These are phyloP conservation scores for Scarus forsteni DNA, from an alignment of 2,797 vertebrate species.

Conservation along the genomic window DNA sequence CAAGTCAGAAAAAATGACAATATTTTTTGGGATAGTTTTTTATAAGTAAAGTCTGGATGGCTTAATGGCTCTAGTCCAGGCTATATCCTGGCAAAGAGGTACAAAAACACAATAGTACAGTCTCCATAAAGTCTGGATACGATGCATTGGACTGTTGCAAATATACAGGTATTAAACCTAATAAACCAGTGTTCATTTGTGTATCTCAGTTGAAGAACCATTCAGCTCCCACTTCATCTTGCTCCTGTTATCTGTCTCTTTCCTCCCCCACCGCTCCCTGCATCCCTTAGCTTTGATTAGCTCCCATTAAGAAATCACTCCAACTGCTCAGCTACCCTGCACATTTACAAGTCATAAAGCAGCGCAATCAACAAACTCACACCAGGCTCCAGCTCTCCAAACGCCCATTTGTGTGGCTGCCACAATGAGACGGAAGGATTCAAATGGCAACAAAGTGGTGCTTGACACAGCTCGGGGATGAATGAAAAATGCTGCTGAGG, in stretches of 20 bases:
- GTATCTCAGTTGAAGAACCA: not conserved
- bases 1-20: too few species aligned
- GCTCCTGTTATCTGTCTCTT: constrained; percentile 36
- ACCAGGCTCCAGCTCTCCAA: constrained; percentile 42
- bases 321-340: constrained; percentile 45
- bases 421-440: constrained; percentile 50
- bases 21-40: too few species aligned
- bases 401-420: constrained; percentile 37
- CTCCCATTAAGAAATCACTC: constrained; percentile 61
- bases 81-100: too few species aligned
- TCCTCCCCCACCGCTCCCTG: constrained; percentile 14
- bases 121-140: not conserved
- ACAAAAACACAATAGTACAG: not conserved
- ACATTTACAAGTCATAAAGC: constrained; percentile 68
- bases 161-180: not conserved
- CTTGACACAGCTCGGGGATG: constrained; percentile 50
- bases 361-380: constrained; percentile 60
- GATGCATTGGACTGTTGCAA: not conserved
- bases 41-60: too few species aligned
- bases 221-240: constrained; percentile 32
- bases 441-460: constrained; percentile 56
- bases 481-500: constrained; percentile 34
- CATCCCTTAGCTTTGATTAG: constrained; percentile 60
- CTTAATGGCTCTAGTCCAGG: too few species aligned
- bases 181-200: not conserved